Conservation (phyloP, 2,888 invertebrate genomes). For the Sipha maydis region DNA sequence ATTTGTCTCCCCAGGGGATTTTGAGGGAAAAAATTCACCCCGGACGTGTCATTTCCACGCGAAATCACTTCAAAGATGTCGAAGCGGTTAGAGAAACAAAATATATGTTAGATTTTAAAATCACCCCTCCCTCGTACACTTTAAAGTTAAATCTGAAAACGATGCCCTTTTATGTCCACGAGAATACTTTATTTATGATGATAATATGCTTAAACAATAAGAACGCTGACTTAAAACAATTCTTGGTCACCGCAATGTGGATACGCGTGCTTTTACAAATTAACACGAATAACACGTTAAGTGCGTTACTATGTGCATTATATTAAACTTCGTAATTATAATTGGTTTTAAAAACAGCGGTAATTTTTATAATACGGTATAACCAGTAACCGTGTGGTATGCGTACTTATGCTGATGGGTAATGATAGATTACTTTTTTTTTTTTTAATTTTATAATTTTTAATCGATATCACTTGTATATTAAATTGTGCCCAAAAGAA, state of each 20-base stretch:
- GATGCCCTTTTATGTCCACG: background rate
- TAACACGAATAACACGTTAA: background rate
- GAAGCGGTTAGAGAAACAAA: slow-evolving; percentile 45
- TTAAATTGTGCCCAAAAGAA: no score
- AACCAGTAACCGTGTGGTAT: no score
- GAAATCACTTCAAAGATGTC: slow-evolving; percentile 60
- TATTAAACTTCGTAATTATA: no score
- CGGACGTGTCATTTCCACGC: slow-evolving; percentile 59
- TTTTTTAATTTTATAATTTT: no score
- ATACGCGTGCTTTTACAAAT: background rate
- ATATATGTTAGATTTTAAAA: slow-evolving; percentile 52
- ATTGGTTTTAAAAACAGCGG: no score
- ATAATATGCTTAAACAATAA: background rate
- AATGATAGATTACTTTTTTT: no score
- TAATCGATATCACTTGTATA: no score
- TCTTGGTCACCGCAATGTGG: background rate
- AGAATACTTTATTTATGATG: background rate
- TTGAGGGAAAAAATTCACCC: slow-evolving; percentile 58
- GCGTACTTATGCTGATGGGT: no score
- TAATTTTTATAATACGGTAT: no score
- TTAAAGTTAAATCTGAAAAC: slow-evolving; percentile 41
- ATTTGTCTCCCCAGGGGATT: slow-evolving; percentile 59
- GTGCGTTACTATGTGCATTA: no score
- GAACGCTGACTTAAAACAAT: background rate
- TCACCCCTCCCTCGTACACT: slow-evolving; percentile 8